phyloP scores from a whole-genome alignment of 2,888 invertebrate species.

The Dendrolimus pini region DNA sequence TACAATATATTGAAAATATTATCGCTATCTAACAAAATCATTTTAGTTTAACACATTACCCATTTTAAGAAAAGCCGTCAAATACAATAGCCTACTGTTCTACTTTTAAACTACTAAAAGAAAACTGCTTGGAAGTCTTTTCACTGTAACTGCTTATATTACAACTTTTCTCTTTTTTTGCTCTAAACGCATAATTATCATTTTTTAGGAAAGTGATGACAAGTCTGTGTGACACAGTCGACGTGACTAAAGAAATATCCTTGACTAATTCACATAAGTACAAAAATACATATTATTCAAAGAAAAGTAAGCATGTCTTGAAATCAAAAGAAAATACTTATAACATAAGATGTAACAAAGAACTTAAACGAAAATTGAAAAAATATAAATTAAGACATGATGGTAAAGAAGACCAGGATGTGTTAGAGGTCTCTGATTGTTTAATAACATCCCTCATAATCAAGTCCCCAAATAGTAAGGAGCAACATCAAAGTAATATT shows the following conservation, averaged over 20 bases:
- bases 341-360: constrained; percentile 42
- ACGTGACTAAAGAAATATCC: constrained; percentile 17
- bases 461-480: constrained; percentile 39
- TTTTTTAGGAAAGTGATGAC: constrained; percentile 60
- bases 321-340: constrained; percentile 41
- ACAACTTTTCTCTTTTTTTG: no score
- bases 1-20: no score
- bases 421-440: constrained; percentile 54
- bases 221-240: constrained; percentile 30
- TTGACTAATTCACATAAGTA: constrained; percentile 13
- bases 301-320: constrained; percentile 22
- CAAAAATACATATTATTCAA: constrained; percentile 15
- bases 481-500: constrained; percentile 9
- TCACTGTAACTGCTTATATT: no score
- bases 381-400: constrained; percentile 59
- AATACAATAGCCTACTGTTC: no score
- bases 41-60: no score
- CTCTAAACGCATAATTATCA: constrained; percentile 1
- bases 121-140: no score
- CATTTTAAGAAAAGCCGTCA: no score
- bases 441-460: constrained; percentile 43
- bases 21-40: no score
- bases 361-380: constrained; percentile 52
- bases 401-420: constrained; percentile 61
- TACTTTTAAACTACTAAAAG: no score